Percentiles rank a stretch among this genome's conserved stretches.
Conservation (phyloP, 2,888 invertebrate genomes). For the Sipunculus nudus region DNA sequence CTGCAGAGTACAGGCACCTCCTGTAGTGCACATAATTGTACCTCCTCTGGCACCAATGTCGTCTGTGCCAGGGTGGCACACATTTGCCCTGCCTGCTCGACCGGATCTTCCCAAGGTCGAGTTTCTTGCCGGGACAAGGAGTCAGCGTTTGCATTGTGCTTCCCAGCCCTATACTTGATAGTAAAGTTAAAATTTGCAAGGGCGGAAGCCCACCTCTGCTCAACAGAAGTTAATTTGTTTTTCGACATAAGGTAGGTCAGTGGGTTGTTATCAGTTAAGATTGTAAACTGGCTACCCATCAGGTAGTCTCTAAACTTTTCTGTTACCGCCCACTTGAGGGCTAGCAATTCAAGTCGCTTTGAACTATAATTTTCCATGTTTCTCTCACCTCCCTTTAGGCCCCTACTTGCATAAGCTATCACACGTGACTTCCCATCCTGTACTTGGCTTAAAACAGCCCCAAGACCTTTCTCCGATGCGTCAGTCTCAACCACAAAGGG, state of each 20-base stretch:
- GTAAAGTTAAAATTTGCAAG: constrained; percentile 3
- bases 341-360: neutral
- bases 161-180: constrained; percentile 1
- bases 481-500: no score
- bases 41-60: no score
- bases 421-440: neutral
- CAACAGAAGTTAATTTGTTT: neutral
- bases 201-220: neutral
- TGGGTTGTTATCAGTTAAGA: constrained; percentile 4
- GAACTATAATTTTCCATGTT: neutral
- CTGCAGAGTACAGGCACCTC: no score
- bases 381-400: neutral
- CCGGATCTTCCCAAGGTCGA: no score
- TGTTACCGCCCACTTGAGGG: neutral
- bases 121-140: no score
- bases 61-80: no score
- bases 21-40: no score
- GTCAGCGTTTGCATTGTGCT: neutral
- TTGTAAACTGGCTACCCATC: neutral
- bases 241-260: neutral
- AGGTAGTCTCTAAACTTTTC: neutral
- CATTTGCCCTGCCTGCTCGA: no score
- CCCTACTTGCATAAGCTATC: neutral
- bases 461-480: no score
- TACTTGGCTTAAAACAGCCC: no score